phyloP scores from a whole-genome alignment of 1,140 invertebrate species.

The Pectinophora gossypiella region DNA sequence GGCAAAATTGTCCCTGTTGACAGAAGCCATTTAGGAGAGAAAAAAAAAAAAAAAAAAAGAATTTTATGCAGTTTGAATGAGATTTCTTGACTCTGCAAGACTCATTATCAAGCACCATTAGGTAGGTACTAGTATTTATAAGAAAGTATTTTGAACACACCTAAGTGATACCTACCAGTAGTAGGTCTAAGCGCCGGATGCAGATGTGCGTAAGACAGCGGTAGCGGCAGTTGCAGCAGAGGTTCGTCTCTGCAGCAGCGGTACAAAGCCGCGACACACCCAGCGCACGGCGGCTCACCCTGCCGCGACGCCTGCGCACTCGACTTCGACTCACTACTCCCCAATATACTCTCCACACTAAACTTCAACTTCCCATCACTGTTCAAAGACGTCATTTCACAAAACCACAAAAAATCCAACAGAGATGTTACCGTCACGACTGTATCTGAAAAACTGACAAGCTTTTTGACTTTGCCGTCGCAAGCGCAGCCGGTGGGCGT shows the following conservation, averaged over 20 bases:
- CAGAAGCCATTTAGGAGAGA: too few relatives aligned
- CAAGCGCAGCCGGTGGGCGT: constrained; percentile 56
- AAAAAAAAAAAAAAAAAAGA: too few relatives aligned
- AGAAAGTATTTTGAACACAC: too few relatives aligned
- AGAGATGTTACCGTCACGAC: constrained; percentile 24
- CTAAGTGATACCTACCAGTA: constrained; percentile 41
- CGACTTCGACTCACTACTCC: constrained; percentile 32
- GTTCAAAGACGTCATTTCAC: constrained; percentile 58
- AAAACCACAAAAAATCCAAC: constrained; percentile 23
- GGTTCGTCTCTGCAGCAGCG: constrained; percentile 63
- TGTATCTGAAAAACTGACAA: constrained; percentile 55
- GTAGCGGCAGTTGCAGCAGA: constrained; percentile 47
- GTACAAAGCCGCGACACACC: constrained; percentile 61
- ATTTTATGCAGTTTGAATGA: too few relatives aligned
- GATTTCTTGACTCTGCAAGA: too few relatives aligned
- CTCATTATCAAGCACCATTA: too few relatives aligned
- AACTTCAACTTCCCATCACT: constrained; percentile 65
- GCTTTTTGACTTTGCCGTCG: constrained; percentile 31
- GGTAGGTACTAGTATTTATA: background rate
- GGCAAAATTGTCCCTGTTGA: too few relatives aligned
- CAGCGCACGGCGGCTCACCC: constrained; percentile 59
- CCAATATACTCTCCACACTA: constrained; percentile 66
- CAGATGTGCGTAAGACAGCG: constrained; percentile 55
- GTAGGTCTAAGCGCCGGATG: constrained; percentile 62
- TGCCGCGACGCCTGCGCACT: constrained; percentile 25